Base-by-base conservation (phyloP, 2,113 vertebrate species). In the Cricetomys ansorgei region DNA sequence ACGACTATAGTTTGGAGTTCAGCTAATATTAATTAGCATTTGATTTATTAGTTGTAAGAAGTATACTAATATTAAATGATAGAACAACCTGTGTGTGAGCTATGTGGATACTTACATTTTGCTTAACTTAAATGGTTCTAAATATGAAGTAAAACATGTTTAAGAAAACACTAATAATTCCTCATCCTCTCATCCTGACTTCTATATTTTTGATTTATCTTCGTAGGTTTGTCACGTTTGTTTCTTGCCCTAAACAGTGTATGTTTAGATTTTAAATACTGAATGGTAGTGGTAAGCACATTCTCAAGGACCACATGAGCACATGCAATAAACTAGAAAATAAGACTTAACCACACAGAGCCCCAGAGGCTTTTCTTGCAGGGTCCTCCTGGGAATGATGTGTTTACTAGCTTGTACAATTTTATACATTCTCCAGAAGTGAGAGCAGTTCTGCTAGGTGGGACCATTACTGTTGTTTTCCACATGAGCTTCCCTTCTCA, bases 381-480 rank as follows among this genome's bases (percentile, higher is more conserved):
- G 5, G 19, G 77, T 57, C 19, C 64, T 59, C 67, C 17, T 29
- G 15, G 10, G 94, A 94, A 40, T 8, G 10, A 34, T 4, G 13
- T 48, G 9, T 53, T 88, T 50, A n/a, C 43, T 16, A 21, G 29
- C 13, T 83, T 25, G 12, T n/a, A 8, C 23, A 15, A 10, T 23
- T 79, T 34, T 7, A 27, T 40, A 12, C 40, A 57, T 37, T 67
- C 91, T 88, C 62, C 67, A 72, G 19, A 73, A 76, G 79, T 16
- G 55, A n/a, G 37, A 34, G 21, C 34, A 72, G 48, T 57, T 55
- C 7, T 45, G 45, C 29, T 1, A 15, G 27, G 37, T 3, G 7
- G 55, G 88, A 43, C 70, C 40, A 29, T 40, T 0, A 0, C 17
- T 11, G 3, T 34, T 1, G 0, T 34, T 4, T 57, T 65, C 9